phyloP scores from a whole-genome alignment of 2,888 invertebrate species.

The Hipparchia sbordonii region DNA sequence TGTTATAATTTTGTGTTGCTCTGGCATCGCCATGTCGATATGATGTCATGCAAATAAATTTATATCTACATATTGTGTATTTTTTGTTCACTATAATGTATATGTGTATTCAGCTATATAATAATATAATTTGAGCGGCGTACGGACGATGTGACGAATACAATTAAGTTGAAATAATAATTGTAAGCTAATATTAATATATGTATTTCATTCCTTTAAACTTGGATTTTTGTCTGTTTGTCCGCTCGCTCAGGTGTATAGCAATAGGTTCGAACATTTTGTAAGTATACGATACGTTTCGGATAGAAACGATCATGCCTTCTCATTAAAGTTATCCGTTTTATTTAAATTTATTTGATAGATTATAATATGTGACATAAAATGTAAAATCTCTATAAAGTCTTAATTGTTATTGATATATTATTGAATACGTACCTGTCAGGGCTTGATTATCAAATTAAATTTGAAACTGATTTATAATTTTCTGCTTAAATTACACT shows the following conservation, averaged over 20 bases:
- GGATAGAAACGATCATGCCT: constrained; percentile 49
- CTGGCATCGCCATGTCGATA: constrained; percentile 34
- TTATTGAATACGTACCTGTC: constrained; percentile 25
- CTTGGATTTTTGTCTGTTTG: constrained; percentile 67
- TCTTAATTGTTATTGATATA: constrained; percentile 23
- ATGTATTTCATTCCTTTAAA: constrained; percentile 55
- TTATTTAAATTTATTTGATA: constrained; percentile 36
- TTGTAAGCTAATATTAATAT: constrained; percentile 43
- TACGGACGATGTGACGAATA: constrained; percentile 31
- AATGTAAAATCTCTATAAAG: constrained; percentile 11
- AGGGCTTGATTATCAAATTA: constrained; percentile 1
- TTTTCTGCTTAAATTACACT: not conserved
- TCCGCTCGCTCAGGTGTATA: constrained; percentile 74
- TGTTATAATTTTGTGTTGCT: constrained; percentile 40
- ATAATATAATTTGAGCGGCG: constrained; percentile 31
- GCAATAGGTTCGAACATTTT: constrained; percentile 65
- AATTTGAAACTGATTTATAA: not conserved
- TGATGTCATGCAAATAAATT: constrained; percentile 34
- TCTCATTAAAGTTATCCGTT: constrained; percentile 38
- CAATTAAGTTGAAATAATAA: constrained; percentile 33
- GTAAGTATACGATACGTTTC: constrained; percentile 66
- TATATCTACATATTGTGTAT: constrained; percentile 29
- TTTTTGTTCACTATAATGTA: constrained; percentile 23
- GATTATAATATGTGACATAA: constrained; percentile 24
- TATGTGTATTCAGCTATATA: constrained; percentile 32